Evolutionary conservation across 1,140 invertebrate genomes (phyloP).

Genomic region (Listronotus bonariensis): DNA sequence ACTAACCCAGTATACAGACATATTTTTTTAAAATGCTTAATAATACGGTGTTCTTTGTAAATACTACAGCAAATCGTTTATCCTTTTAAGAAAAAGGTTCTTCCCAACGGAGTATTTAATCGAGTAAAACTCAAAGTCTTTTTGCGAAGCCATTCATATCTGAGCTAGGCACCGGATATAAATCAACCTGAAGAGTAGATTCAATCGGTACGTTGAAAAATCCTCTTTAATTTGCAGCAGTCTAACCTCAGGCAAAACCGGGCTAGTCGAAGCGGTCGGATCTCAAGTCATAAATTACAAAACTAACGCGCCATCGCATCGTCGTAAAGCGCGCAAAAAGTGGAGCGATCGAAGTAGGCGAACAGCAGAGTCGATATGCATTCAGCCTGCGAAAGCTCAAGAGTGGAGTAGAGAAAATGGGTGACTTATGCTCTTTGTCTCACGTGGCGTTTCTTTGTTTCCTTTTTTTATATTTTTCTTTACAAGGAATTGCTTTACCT

Average conservation of each 20-base stretch:
- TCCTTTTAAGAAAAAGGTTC: too few relatives aligned
- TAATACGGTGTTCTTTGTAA: too few relatives aligned
- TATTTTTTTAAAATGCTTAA: too few relatives aligned
- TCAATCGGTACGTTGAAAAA: constrained; percentile 53
- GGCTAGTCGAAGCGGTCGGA: constrained; percentile 34
- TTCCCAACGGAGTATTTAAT: too few relatives aligned
- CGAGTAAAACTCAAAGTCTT: constrained; percentile 14
- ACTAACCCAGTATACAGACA: too few relatives aligned
- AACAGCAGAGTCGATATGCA: constrained; percentile 23
- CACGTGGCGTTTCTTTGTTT: constrained; percentile 27
- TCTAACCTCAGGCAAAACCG: constrained; percentile 46
- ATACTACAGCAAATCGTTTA: too few relatives aligned
- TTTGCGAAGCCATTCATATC: constrained; percentile 34
- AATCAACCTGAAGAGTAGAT: constrained; percentile 50
- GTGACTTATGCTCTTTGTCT: constrained; percentile 20
- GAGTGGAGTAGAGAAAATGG: constrained; percentile 22
- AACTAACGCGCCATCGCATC: constrained; percentile 25
- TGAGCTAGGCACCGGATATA: constrained; percentile 37
- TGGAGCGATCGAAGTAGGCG: constrained; percentile 26
- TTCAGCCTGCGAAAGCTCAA: constrained; percentile 15
- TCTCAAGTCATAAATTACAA: constrained; percentile 47
- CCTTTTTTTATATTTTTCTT: constrained; percentile 12
- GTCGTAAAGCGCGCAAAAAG: constrained; percentile 17
- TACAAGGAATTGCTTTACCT: constrained; percentile 19
- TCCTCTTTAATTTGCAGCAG: constrained; percentile 52